Evolutionary conservation across 2,888 invertebrate genomes (phyloP), one percentile per base, ranked within the genome.

Genomic region (Clistopyga incitator): DNA sequence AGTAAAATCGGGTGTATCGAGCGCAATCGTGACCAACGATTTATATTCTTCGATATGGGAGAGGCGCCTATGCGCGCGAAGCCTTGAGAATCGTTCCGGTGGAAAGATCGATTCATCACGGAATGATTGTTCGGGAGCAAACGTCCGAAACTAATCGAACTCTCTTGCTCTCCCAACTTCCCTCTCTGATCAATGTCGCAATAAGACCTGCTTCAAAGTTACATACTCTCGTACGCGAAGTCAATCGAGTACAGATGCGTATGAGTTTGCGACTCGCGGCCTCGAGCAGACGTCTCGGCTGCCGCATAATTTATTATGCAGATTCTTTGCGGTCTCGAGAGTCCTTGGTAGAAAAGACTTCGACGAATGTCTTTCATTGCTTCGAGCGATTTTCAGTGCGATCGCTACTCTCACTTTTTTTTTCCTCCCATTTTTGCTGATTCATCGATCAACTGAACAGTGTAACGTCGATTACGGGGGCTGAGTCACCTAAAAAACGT

Each of bases 141-240:
- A 88, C 89, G 86, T 87, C 87, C 89, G 88, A 86, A 88, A 89
- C 87, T 89, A 89, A 89, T 89, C 89, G 88, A 87, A 64, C 80
- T 68, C 79, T 54, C 72, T 56, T 23, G 50, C 25, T 29, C 64
- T 54, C 52, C 56, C 34, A 15, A 18, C 47, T 29, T 20, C 20
- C 3, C 11, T 1, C 64, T 54, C 15, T 34, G 61, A 42, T 42
- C 25, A 20, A 67, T 80, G 71, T 79, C 59, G 72, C 76, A 77
- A 77, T 61, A 59, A 70, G 50, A 79, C 79, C 52, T 67, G 76
- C 20, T 47, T 20, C 47, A 50, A 65, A 20, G 45, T 23, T 75
- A 78, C 42, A 38, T 25, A 34, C 29, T 50, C 15, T 61, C 47
- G 38, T n/a, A 18, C 15, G 50, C n/a, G n/a, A n/a, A 38, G 74